A percentile compares a stretch with the other conserved stretches of the same genome.
These are phyloP conservation scores for Sphenodon punctatus DNA, from an alignment of 2,797 vertebrate species.

Conservation along the genomic window DNA sequence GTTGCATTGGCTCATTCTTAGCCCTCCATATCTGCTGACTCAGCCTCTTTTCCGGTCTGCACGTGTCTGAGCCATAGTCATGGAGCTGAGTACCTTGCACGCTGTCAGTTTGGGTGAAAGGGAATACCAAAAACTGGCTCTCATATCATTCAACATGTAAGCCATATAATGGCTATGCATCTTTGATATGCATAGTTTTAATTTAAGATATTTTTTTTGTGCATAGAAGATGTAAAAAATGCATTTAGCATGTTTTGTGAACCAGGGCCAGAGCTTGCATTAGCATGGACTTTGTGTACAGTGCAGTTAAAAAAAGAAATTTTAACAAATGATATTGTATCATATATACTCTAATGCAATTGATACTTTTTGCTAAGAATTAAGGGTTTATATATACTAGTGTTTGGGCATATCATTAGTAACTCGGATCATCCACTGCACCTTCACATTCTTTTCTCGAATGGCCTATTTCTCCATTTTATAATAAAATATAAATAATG, in stretches of 20 bases:
- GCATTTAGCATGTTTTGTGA: conserved; percentile 66
- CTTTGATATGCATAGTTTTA: conserved; percentile 71
- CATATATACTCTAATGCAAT: conserved; percentile 64
- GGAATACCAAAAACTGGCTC: conserved; percentile 48
- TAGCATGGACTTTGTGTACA: conserved; percentile 68
- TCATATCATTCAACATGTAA: conserved; percentile 68
- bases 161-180: conserved; percentile 75
- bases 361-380: conserved; percentile 71
- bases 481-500: conserved; percentile 22
- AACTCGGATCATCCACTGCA: background rate
- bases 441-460: conserved; percentile 37
- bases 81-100: conserved; percentile 43
- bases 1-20: background rate
- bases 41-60: conserved; percentile 33
- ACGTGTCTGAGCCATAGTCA: conserved; percentile 39
- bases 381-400: too few species aligned
- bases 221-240: conserved; percentile 68
- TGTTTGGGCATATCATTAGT: conserved; percentile 46
- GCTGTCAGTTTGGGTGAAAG: conserved; percentile 39
- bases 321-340: conserved; percentile 69
- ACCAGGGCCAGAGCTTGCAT: conserved; percentile 62
- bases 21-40: background rate
- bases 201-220: conserved; percentile 72
- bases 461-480: background rate
- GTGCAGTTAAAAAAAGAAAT: conserved; percentile 59